Base-by-base conservation (phyloP, 30 jellyfish, hydroid and myxozoan species). In the Sanderia malayensis region DNA sequence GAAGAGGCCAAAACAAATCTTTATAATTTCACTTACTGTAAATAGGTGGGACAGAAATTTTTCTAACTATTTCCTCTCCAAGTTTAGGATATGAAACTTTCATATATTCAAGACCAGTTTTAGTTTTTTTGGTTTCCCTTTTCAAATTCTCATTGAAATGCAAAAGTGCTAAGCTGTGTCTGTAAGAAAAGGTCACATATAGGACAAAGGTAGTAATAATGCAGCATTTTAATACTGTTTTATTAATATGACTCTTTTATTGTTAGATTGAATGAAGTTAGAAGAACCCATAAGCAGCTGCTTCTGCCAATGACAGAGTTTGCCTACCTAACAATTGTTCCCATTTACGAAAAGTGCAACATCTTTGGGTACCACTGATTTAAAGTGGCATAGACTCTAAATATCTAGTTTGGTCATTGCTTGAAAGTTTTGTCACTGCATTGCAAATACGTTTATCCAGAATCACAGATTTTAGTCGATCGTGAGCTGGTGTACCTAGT, bases 351-450 rank as follows among this genome's bases (percentile, higher is more conserved):
- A 30, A 15, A 74, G 23, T 37, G 47, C 13, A 74, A 37, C 76
- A 74, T 58, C 37, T 74, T 74, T 6, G 76, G 86, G 76, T 41
- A 53, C 69, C 86, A 70, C 0, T 70, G 86, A 27, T 59, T 58
- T 19, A 61, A 30, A n/a, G 86, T 74, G 31, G 86, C 64, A 47
- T 74, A 31, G 58, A 76, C 24, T 74, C 76, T 49, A 58, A 21
- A 31, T 68, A 74, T 24, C 76, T 59, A 57, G 86, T 74, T 58
- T 74, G 86, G 30, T 76, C 78, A 58, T 74, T 58, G 6, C 22
- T 20, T 24, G 68, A n/a, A 20, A 57, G 6, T 4, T 4, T 57
- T 57, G 68, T 8, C n/a, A n/a, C n/a, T n/a, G n/a, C n/a, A n/a
- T n/a, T n/a, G n/a, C n/a, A n/a, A n/a, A n/a, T n/a, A n/a, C n/a